Base-by-base conservation (phyloP, 1,140 invertebrate species). In the Formica exsecta region DNA sequence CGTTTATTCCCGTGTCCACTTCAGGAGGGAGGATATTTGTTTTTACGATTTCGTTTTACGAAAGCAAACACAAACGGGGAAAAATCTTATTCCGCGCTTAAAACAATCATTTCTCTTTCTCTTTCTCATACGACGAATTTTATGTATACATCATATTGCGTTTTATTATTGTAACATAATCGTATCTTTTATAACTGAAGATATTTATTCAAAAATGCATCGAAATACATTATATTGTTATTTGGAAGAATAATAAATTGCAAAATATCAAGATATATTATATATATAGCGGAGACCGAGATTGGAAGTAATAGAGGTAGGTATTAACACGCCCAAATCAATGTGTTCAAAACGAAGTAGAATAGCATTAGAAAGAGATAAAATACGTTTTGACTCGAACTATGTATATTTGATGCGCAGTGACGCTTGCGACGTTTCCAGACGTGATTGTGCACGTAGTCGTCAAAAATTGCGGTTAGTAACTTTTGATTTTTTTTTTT, bases 1-100 rank as follows among this genome's bases (percentile, higher is more conserved):
- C 86, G 76, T 90, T 90, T 84, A 83, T 77, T 90, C 71, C 54
- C 9, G 13, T 36, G 44, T 75, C 61, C 25, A 64, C 44, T 61
- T 22, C n/a, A 61, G 44, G 38, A 85, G 75, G 61, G 65, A 51
- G 38, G 66, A 85, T 38, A 59, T 87, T 76, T 83, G 59, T 44
- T 85, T 44, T 85, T 77, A 86, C 61, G 65, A 90, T 90, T 70
- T 25, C 48, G 29, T 71, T 51, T 61, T 9, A 22, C 19, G 41
- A 62, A 64, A 71, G 38, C 29, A 76, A 32, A 25, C 25, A 25
- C 25, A 83, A 22, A 54, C 13, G n/a, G n/a, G 36, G 16, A 79
- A 76, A 41, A 64, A 51, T 68, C 62, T 77, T 66, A 41, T 66
- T 51, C 13, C 8, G 22, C 74, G 25, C 9, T 44, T 19, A 36